Conservation (phyloP, 2,888 invertebrate genomes). For the Tribolium freemani region DNA sequence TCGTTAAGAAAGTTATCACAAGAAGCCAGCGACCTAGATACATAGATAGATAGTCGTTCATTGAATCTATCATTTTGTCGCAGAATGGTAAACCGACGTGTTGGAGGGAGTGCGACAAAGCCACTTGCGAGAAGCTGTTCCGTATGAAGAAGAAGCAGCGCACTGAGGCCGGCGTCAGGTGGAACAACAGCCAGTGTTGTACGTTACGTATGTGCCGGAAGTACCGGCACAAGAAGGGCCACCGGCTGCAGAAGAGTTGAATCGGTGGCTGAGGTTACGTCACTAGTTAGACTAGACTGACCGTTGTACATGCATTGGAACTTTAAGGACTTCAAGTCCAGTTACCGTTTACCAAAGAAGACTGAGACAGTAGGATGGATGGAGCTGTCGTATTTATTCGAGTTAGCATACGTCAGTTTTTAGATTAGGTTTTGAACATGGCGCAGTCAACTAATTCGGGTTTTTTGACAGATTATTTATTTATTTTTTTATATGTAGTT, state of each 20-base stretch:
- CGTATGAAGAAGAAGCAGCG: constrained; percentile 68
- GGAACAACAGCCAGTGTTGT: constrained; percentile 65
- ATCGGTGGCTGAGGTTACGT: background rate
- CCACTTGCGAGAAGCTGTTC: constrained; percentile 74
- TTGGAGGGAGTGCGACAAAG: constrained; percentile 83
- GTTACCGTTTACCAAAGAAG: constrained; percentile 74
- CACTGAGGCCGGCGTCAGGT: constrained; percentile 51
- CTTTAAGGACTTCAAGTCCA: constrained; percentile 56
- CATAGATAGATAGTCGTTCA: no score
- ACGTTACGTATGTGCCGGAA: constrained; percentile 63
- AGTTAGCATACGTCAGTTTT: constrained; percentile 8
- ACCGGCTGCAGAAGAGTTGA: constrained; percentile 44
- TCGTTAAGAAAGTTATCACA: no score
- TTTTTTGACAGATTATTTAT: constrained; percentile 35
- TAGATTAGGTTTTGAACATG: constrained; percentile 15
- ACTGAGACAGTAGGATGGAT: constrained; percentile 67
- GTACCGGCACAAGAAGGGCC: constrained; percentile 55
- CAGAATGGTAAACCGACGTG: constrained; percentile 88
- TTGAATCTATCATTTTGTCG: constrained; percentile 48
- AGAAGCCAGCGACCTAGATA: no score
- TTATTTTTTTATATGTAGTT: constrained; percentile 40
- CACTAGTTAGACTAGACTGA: constrained; percentile 49
- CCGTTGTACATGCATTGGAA: constrained; percentile 16
- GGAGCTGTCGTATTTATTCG: constrained; percentile 63
- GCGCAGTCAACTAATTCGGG: constrained; percentile 34